Evolutionary conservation across 2,113 vertebrate genomes (phyloP).

Genomic region (Melierax canorus): DNA sequence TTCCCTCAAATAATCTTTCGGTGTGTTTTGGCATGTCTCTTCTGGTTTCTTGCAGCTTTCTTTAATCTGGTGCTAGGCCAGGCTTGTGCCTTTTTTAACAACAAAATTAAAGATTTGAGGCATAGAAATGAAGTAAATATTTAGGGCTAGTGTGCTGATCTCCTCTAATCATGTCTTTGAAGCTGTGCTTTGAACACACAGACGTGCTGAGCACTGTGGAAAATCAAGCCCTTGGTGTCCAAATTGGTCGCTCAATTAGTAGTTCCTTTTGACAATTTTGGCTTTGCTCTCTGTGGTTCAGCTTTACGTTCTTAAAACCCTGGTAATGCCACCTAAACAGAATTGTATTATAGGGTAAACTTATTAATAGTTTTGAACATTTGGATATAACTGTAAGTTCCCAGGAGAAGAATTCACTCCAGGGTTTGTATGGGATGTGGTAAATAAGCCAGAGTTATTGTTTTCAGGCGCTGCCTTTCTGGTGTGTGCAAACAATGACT

Average conservation of each 20-base stretch:
- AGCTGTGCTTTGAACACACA: background rate
- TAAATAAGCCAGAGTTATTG: conserved; percentile 62
- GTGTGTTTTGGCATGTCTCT: conserved; percentile 7
- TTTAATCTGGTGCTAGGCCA: background rate
- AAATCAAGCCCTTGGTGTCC: conserved; percentile 35
- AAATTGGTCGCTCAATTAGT: conserved; percentile 55
- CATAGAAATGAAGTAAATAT: conserved; percentile 54
- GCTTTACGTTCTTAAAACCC: conserved; percentile 35
- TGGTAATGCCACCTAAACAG: conserved; percentile 64
- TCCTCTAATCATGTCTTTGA: conserved; percentile 19
- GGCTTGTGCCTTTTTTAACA: conserved; percentile 14
- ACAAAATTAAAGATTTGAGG: conserved; percentile 34
- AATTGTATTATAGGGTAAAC: conserved; percentile 55
- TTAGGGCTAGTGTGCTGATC: background rate
- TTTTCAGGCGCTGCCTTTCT: conserved; percentile 63
- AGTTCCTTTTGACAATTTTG: conserved; percentile 45
- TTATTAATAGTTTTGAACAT: conserved; percentile 66
- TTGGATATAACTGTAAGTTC: conserved; percentile 65
- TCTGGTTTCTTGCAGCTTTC: conserved; percentile 23
- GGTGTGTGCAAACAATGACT: conserved; percentile 71
- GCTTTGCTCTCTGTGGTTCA: conserved; percentile 48
- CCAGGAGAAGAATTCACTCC: conserved; percentile 69
- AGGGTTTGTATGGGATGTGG: conserved; percentile 68
- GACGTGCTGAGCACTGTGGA: conserved; percentile 28
- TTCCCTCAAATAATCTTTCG: conserved; percentile 23